Percentiles rank a stretch among this genome's conserved stretches.
phyloP scores from a whole-genome alignment of 2,113 vertebrate genomes.

The Mellivora capensis region DNA sequence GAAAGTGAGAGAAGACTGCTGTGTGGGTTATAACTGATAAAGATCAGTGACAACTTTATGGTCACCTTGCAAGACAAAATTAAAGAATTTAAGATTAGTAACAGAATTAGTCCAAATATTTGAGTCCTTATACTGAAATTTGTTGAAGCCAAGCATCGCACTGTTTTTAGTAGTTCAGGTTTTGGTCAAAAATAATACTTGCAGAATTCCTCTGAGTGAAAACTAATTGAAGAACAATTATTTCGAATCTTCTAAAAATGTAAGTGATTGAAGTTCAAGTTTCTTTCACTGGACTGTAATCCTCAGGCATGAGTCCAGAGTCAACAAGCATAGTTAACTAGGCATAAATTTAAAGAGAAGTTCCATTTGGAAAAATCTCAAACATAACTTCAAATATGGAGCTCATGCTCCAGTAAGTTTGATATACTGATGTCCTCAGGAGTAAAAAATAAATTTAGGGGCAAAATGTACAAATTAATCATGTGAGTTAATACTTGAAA shows the following conservation, averaged over 20 bases:
- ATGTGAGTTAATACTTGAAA: constrained; percentile 57
- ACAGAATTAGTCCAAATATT: not conserved
- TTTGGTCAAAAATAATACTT: constrained; percentile 40
- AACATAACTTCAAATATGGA: constrained; percentile 56
- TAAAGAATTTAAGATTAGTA: constrained; percentile 7
- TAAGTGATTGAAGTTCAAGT: constrained; percentile 56
- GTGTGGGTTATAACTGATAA: not conserved
- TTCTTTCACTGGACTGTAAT: constrained; percentile 57
- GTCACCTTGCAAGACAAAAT: not conserved
- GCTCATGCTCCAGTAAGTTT: constrained; percentile 46
- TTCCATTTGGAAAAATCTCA: constrained; percentile 70
- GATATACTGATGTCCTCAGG: constrained; percentile 64
- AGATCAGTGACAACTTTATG: constrained; percentile 6
- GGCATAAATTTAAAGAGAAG: constrained; percentile 68
- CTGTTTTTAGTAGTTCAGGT: not conserved
- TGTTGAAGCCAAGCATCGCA: not conserved
- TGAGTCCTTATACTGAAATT: not conserved
- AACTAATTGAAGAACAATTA: constrained; percentile 61
- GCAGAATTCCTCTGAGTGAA: constrained; percentile 10
- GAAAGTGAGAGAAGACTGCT: not conserved
- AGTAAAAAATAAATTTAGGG: constrained; percentile 48
- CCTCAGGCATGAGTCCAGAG: constrained; percentile 56
- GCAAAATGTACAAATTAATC: constrained; percentile 54
- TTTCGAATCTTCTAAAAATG: constrained; percentile 58
- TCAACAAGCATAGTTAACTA: constrained; percentile 68